These are phyloP conservation scores for Campoletis raptor DNA, from an alignment of 2,888 invertebrate species.

Conservation along the genomic window DNA sequence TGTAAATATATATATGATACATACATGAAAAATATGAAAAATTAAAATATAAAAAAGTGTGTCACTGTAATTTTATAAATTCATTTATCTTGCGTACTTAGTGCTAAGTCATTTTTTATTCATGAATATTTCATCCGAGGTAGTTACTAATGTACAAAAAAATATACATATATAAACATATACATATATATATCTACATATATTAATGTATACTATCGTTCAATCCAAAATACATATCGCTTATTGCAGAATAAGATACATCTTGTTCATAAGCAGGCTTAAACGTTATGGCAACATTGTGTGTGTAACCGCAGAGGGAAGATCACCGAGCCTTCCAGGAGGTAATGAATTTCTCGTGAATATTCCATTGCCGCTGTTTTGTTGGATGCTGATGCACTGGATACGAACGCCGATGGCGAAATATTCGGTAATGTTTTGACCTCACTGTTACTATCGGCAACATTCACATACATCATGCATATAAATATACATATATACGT, in stretches of 20 bases:
- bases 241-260: conserved; percentile 17
- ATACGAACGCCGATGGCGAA: conserved; percentile 28
- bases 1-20: not conserved
- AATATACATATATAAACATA: no score
- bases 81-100: conserved; percentile 12
- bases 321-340: conserved; percentile 9
- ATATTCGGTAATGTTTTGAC: conserved; percentile 38
- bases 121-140: conserved; percentile 22
- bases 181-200: no score
- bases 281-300: conserved; percentile 63
- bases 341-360: conserved; percentile 67
- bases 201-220: not conserved
- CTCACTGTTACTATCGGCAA: conserved; percentile 15
- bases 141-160: conserved; percentile 18
- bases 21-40: not conserved
- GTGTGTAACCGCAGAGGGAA: conserved; percentile 26
- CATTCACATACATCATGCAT: not conserved
- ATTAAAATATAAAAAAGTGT: not conserved
- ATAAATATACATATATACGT: not conserved
- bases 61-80: conserved; percentile 39
- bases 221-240: conserved; percentile 32
- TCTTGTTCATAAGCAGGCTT: conserved; percentile 58
- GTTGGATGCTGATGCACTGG: conserved; percentile 34
- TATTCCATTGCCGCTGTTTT: conserved; percentile 58
- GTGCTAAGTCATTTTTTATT: conserved; percentile 43